Evolutionary conservation across 2,113 vertebrate genomes (phyloP).

Genomic region (Hippopotamus amphibius): DNA sequence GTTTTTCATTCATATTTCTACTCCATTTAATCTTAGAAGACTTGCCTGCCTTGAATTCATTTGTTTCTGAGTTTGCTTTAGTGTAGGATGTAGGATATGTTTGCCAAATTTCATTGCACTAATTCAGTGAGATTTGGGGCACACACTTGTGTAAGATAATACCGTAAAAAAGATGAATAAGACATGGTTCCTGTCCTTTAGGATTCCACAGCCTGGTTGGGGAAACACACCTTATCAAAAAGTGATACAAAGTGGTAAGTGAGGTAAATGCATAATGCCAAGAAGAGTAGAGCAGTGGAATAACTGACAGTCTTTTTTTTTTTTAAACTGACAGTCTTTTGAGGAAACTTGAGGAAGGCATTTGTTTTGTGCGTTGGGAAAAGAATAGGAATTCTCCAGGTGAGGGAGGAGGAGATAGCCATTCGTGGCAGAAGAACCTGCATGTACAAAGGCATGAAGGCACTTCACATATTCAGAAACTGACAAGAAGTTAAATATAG

Average conservation of each 20-base stretch:
- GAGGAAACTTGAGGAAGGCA: constrained; percentile 17
- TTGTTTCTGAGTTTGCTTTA: constrained; percentile 51
- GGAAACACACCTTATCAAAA: neutral
- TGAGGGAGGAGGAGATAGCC: neutral
- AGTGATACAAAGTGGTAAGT: neutral
- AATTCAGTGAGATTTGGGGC: neutral
- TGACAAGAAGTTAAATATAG: constrained; percentile 47
- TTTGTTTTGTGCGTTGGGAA: neutral
- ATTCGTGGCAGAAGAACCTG: neutral
- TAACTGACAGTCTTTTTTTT: neutral
- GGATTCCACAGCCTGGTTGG: neutral
- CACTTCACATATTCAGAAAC: constrained; percentile 11
- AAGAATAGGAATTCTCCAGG: neutral
- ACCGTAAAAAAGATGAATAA: neutral
- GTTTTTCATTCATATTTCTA: constrained; percentile 28
- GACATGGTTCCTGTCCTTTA: constrained; percentile 12
- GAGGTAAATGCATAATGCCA: constrained; percentile 1
- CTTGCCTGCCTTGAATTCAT: constrained; percentile 48
- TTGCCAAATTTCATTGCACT: constrained; percentile 55
- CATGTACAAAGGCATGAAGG: neutral
- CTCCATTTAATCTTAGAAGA: constrained; percentile 43
- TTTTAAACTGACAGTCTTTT: neutral
- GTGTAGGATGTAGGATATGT: neutral
- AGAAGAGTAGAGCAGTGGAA: neutral
- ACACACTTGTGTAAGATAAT: neutral